A percentile compares a stretch with the other conserved stretches of the same genome.
Evolutionary conservation across 2,797 vertebrate species (phyloP).

Genomic region (Graptemys geographica): DNA sequence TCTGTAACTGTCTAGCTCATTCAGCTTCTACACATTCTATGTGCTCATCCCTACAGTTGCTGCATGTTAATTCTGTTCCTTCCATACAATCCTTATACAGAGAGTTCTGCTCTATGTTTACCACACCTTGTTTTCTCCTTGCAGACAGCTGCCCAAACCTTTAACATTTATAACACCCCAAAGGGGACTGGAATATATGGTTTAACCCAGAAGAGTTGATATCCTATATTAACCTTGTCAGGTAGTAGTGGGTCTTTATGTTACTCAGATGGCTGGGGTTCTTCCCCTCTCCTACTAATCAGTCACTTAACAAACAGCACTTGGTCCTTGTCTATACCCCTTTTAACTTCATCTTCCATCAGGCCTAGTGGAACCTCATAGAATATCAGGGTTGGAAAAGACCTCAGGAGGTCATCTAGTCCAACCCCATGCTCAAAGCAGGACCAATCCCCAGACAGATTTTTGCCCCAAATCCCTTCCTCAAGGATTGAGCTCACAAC

Average conservation of each 20-base stretch:
- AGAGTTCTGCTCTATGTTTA: neutral
- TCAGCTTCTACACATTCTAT: neutral
- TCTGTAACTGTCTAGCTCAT: neutral
- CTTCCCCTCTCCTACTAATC: neutral
- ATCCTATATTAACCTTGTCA: neutral
- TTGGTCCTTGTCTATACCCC: neutral
- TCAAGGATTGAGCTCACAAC: too few species aligned
- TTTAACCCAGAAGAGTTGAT: neutral
- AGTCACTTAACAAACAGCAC: neutral
- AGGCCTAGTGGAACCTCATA: too few species aligned
- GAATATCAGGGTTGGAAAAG: too few species aligned
- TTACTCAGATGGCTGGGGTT: neutral
- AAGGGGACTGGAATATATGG: neutral
- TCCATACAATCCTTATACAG: neutral
- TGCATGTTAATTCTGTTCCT: neutral
- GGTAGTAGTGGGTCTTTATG: neutral
- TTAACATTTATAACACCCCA: neutral
- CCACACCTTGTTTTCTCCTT: neutral
- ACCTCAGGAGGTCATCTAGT: too few species aligned
- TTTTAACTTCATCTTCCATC: neutral
- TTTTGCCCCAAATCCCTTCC: too few species aligned
- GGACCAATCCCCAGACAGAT: too few species aligned
- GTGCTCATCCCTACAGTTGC: neutral
- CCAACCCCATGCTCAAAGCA: too few species aligned
- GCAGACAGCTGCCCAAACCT: neutral